Percentiles rank a stretch among this genome's conserved stretches.
phyloP scores from a whole-genome alignment of 2,888 invertebrate genomes.

The Lumbricus terrestris region DNA sequence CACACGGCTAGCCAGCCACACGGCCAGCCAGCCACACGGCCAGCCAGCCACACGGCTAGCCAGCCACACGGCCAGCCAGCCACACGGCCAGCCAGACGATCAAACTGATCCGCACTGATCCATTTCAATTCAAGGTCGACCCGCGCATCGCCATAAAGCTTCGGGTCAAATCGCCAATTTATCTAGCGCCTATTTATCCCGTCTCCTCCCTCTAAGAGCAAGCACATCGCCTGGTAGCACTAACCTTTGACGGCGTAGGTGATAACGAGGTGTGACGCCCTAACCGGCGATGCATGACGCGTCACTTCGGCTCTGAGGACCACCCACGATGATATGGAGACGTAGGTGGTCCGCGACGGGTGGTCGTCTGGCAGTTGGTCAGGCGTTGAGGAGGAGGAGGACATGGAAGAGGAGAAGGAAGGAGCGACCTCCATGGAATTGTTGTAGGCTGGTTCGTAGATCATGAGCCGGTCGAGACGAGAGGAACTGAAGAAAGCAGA shows the following conservation, averaged over 20 bases:
- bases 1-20: too few relatives aligned
- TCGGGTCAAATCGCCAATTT: neutral
- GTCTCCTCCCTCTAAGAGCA: neutral
- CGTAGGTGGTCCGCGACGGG: neutral
- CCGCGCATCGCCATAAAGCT: neutral
- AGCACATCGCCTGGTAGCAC: neutral
- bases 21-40: neutral
- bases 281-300: neutral
- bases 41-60: neutral
- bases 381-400: neutral
- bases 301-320: neutral
- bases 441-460: constrained; percentile 10
- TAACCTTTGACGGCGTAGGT: constrained; percentile 17
- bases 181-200: neutral
- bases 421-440: neutral
- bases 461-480: neutral
- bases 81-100: neutral
- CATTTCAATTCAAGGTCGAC: neutral
- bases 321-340: neutral
- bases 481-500: neutral
- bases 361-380: neutral
- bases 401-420: neutral
- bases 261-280: neutral
- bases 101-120: neutral
- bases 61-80: too few relatives aligned